Evolutionary conservation across 1,140 invertebrate genomes (phyloP), one percentile per base, ranked within the genome.

Genomic region (Aradophagus sp.): DNA sequence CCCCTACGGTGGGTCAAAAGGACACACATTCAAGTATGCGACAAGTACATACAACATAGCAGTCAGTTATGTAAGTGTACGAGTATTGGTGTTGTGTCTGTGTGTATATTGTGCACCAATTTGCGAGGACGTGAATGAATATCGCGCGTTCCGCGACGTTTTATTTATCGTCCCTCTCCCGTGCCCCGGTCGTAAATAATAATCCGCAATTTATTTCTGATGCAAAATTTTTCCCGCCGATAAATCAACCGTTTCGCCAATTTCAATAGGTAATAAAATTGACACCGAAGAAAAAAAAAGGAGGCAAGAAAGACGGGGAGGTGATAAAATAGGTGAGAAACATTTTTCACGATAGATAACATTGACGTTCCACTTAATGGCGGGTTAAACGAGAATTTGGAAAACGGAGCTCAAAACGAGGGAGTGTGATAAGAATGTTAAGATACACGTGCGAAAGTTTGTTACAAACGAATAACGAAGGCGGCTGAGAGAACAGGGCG

Each of bases 1-100:
- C 87, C 80, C 90, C 91, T 91, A 89, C 81, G 80, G 74, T 56
- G 76, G 80, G 78, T 82, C 79, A 84, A 61, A 82, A 80, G 79
- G 81, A 81, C 74, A 83, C 74, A 84, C 80, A 83, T 82, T 82
- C 80, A 83, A 80, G 77, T 83, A 80, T 83, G 77, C 78, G 68
- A 81, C 76, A 79, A 79, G 53, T 80, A 80, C 79, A 84, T 78
- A 82, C 61, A 77, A 75, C 53, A 79, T 53, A 77, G 73, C 68
- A 55, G 32, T 66, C 61, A 61, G 15, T 73, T 62, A 71, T 61
- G 39, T 74, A n/a, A 23, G 61, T 73, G 27, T 74, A 34, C 8
- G 27, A 42, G 31, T 71, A 35, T 75, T 45, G 42, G 48, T 38
- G 35, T 42, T 59, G 48, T 75, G 50, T 38, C 10, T 42, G 17